Percentiles rank a stretch among this genome's conserved stretches.
Evolutionary conservation across 2,113 vertebrate species (phyloP).

Genomic region (Ceyx melanurus): DNA sequence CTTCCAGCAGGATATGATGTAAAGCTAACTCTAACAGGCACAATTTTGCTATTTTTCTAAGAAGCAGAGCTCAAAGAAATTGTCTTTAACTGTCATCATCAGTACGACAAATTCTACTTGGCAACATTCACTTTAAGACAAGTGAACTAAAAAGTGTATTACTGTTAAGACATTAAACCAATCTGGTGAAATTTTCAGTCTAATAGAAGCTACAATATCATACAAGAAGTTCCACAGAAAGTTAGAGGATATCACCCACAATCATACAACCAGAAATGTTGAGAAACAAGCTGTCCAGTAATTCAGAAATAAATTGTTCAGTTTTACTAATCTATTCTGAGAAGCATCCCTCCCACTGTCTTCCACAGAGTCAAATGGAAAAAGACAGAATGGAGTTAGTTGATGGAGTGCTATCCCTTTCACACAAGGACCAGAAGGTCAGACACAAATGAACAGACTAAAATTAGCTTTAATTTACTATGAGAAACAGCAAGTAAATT

Average conservation of each 20-base stretch:
- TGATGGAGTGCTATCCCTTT: background rate
- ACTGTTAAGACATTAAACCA: background rate
- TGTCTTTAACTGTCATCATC: background rate
- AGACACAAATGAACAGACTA: background rate
- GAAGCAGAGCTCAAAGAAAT: background rate
- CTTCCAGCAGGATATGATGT: background rate
- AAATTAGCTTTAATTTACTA: background rate
- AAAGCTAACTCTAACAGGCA: background rate
- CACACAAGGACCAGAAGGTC: background rate
- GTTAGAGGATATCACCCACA: background rate
- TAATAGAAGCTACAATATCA: background rate
- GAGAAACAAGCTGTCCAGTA: background rate
- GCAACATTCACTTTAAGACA: conserved; percentile 24
- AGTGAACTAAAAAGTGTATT: background rate
- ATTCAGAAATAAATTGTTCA: background rate
- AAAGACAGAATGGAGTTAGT: background rate
- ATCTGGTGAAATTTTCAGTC: background rate
- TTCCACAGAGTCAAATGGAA: background rate
- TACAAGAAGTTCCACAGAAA: background rate
- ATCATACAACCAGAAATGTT: background rate
- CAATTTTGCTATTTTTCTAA: background rate
- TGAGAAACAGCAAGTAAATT: background rate
- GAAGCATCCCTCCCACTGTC: background rate
- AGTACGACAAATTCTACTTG: conserved; percentile 83
- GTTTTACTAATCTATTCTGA: background rate